Evolutionary conservation across 2,888 invertebrate genomes (phyloP).

Genomic region (Protonemura montana): DNA sequence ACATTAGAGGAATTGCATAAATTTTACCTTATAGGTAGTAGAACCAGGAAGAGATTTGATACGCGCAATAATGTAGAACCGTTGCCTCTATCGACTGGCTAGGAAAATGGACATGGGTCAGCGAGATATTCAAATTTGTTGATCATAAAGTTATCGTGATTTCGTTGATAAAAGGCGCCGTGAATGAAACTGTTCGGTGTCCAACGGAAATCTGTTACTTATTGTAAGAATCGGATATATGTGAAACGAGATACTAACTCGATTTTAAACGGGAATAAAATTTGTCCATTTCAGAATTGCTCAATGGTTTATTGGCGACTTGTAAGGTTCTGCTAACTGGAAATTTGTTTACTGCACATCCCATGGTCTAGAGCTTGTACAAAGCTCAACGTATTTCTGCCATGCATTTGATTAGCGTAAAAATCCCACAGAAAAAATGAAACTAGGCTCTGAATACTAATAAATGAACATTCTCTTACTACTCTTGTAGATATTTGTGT

Average conservation of each 20-base stretch:
- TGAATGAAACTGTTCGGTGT: background rate
- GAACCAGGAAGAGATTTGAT: conserved; percentile 3
- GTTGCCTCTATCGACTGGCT: background rate
- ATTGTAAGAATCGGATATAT: background rate
- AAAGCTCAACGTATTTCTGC: background rate
- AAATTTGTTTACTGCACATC: background rate
- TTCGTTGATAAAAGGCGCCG: background rate
- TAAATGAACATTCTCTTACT: no score
- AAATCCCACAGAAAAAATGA: no score
- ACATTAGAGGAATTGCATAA: background rate
- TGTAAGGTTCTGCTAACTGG: background rate
- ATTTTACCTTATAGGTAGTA: background rate
- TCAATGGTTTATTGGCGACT: background rate
- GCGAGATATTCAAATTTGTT: background rate
- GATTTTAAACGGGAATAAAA: conserved; percentile 4
- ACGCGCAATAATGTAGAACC: background rate
- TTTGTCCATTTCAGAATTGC: background rate
- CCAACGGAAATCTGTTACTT: conserved; percentile 7
- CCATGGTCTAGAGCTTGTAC: background rate
- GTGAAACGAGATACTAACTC: conserved; percentile 4
- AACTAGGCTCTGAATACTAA: no score
- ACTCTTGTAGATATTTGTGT: no score
- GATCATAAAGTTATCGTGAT: background rate
- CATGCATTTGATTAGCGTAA: background rate
- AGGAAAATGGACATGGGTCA: background rate